Evolutionary conservation across 1,140 invertebrate species (phyloP).

Genomic region (Diprion similis): DNA sequence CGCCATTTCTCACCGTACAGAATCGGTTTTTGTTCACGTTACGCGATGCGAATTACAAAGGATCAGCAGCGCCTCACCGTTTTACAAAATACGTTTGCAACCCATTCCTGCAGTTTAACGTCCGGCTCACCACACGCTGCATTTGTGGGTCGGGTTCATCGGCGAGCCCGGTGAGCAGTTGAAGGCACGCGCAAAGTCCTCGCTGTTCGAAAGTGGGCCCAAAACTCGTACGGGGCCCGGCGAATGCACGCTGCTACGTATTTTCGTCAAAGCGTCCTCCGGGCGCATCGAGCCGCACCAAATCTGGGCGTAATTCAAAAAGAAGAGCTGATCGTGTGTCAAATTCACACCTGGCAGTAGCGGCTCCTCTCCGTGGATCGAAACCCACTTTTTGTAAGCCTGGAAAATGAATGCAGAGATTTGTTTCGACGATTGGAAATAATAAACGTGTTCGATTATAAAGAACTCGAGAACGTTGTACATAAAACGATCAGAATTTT

Average conservation of each 20-base stretch:
- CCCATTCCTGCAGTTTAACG: neutral
- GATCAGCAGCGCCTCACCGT: too few species aligned
- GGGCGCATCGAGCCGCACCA: constrained; percentile 98
- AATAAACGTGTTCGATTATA: constrained; percentile 9
- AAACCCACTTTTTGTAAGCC: constrained; percentile 84
- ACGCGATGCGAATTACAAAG: too few species aligned
- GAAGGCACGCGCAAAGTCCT: constrained; percentile 88
- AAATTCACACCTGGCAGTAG: constrained; percentile 81
- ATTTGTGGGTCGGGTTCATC: constrained; percentile 93
- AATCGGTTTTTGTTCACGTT: too few species aligned
- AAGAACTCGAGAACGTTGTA: neutral
- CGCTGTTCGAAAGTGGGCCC: constrained; percentile 91
- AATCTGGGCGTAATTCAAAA: constrained; percentile 89
- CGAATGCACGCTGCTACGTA: constrained; percentile 94
- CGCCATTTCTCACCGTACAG: too few species aligned
- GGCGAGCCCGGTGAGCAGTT: constrained; percentile 78
- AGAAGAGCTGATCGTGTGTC: constrained; percentile 88
- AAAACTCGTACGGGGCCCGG: constrained; percentile 91
- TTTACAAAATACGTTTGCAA: too few species aligned
- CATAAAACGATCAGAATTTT: neutral
- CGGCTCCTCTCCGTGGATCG: constrained; percentile 73
- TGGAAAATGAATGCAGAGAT: constrained; percentile 44
- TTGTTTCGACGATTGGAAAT: neutral
- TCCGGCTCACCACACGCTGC: constrained; percentile 85
- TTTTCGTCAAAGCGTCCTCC: constrained; percentile 93